phyloP scores from a whole-genome alignment of 2,888 invertebrate species.

The Leptopilina syphax region DNA sequence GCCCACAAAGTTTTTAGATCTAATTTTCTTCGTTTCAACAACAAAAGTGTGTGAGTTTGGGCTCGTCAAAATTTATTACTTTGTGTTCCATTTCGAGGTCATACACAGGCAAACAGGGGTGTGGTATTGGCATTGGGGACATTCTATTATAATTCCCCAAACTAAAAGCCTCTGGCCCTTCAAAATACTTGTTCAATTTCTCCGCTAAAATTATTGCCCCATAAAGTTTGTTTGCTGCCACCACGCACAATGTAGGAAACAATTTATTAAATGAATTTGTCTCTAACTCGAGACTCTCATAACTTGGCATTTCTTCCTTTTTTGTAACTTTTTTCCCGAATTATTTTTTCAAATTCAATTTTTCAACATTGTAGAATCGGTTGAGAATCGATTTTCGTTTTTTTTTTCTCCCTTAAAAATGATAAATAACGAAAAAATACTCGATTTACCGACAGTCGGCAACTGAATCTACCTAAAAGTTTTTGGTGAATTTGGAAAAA shows the following conservation, averaged over 20 bases:
- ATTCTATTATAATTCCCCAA: conserved; percentile 14
- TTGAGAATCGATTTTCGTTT: no score
- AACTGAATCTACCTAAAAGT: no score
- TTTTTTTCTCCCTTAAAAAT: no score
- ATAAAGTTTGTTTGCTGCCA: background rate
- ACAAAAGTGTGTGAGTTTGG: conserved; percentile 8
- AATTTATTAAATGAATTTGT: background rate
- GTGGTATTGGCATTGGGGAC: conserved; percentile 24
- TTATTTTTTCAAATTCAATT: no score
- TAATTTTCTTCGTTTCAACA: conserved; percentile 27
- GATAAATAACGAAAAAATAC: no score
- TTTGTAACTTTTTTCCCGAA: background rate
- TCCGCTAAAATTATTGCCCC: conserved; percentile 14
- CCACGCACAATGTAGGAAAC: background rate
- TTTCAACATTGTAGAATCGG: no score
- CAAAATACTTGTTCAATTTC: conserved; percentile 27
- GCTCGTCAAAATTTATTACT: conserved; percentile 27
- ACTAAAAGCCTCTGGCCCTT: conserved; percentile 10
- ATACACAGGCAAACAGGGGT: conserved; percentile 29
- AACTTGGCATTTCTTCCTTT: background rate
- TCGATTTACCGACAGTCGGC: no score
- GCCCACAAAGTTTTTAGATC: background rate
- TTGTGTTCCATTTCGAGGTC: conserved; percentile 10
- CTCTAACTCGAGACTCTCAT: background rate
- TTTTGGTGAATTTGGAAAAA: no score